These are phyloP conservation scores for Mimas tiliae DNA, from an alignment of 2,888 invertebrate genomes.

Conservation along the genomic window DNA sequence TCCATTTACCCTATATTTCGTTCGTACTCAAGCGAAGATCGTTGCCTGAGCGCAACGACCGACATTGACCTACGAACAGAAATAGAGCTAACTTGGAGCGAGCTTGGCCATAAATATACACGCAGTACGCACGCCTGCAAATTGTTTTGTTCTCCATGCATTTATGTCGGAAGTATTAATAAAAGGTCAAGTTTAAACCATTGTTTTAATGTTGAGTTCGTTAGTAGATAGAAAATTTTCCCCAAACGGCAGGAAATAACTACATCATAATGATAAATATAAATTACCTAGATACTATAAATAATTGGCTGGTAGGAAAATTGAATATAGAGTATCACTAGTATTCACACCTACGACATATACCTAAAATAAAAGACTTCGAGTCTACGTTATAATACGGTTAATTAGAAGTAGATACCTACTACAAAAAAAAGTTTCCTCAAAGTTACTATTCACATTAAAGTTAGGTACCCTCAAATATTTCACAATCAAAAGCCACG, in stretches of 20 bases:
- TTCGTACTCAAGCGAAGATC: constrained; percentile 10
- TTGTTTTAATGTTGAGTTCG: constrained; percentile 20
- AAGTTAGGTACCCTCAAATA: too few relatives aligned
- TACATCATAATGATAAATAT: background rate
- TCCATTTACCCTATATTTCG: constrained; percentile 45
- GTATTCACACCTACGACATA: too few relatives aligned
- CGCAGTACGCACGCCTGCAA: constrained; percentile 21
- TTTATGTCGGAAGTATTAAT: constrained; percentile 16
- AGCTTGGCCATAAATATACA: constrained; percentile 44
- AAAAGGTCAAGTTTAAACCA: constrained; percentile 19
- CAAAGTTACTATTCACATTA: too few relatives aligned
- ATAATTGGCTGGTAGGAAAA: too few relatives aligned
- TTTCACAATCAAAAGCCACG: too few relatives aligned
- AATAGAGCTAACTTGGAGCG: constrained; percentile 53
- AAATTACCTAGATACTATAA: too few relatives aligned
- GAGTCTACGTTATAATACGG: too few relatives aligned
- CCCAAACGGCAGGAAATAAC: background rate
- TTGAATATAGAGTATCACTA: too few relatives aligned
- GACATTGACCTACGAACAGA: constrained; percentile 71
- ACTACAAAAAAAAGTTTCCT: too few relatives aligned
- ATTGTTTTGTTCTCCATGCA: constrained; percentile 21
- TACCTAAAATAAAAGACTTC: too few relatives aligned
- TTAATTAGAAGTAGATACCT: too few relatives aligned
- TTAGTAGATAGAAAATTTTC: background rate
- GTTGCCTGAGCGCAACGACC: constrained; percentile 52